Base-by-base conservation (phyloP, 2,113 vertebrate species). In the Sorex araneus region DNA sequence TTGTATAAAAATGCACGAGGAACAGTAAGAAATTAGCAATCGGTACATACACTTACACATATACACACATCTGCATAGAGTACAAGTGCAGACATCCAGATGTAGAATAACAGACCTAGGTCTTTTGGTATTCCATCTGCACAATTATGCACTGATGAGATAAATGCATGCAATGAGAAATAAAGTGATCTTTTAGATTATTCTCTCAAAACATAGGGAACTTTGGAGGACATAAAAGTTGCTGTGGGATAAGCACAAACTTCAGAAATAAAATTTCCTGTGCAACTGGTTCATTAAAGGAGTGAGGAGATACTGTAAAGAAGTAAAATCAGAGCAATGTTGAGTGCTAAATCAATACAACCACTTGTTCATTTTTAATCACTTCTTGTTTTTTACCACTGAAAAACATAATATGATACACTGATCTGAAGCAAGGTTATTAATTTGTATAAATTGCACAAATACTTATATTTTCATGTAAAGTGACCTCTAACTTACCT, bases 391-490 rank as follows among this genome's bases (percentile, higher is more conserved):
- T 43, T 57, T 66, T 3, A 79, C 28, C 30, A 36, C 0, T 43
- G 50, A 32, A 23, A 85, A 77, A 34, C 47, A 69, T 12, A 43
- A 57, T 77, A 28, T 13, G 45, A 63, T 57, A 4, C 69, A 12
- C 75, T 78, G 47, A 36, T 57, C 1, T 75, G 86, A 89, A 71
- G 36, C 66, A 90, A 91, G 60, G 15, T 67, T 28, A 60, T 54
- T 50, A 90, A 90, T 15, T n/a, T 89, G 15, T 3, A 88, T 70
- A 87, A 91, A 87, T 82, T 92, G 15, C 32, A 84, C 28, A 93
- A 66, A 71, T 70, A 89, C 30, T 69, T 67, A 30, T 23, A n/a
- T 47, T 80, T 86, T 81, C 27, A 81, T 28, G 9, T 36, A 60
- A 60, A 60, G 57, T 60, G 57, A 78, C 30, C 13, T 15, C 30